Conservation (phyloP, 2,888 invertebrate species). For the Silvanus unidentatus region DNA sequence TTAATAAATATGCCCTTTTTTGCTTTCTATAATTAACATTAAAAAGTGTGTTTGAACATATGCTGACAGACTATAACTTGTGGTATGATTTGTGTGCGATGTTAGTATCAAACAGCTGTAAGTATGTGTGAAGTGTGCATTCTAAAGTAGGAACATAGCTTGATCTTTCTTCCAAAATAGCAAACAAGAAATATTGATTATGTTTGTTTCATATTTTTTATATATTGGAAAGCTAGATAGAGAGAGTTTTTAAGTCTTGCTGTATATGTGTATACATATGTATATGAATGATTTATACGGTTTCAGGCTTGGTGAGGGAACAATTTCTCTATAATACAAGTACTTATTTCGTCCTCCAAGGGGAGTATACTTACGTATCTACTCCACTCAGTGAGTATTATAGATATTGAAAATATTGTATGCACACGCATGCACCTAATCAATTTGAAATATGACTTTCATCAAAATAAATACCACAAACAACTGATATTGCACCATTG, state of each 20-base stretch:
- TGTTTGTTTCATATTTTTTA: slow-evolving; percentile 5
- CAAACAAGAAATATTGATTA: slow-evolving; percentile 17
- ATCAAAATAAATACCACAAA: slow-evolving; percentile 15
- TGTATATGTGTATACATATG: slow-evolving; percentile 28
- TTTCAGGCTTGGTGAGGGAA: slow-evolving; percentile 26
- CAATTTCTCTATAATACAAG: slow-evolving; percentile 24
- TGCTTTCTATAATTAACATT: slow-evolving; percentile 17
- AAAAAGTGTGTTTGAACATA: slow-evolving; percentile 20
- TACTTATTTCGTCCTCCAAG: slow-evolving; percentile 11
- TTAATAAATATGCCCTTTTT: slow-evolving; percentile 17
- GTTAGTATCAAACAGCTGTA: slow-evolving; percentile 5
- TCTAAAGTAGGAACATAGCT: no score
- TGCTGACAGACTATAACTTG: slow-evolving; percentile 27
- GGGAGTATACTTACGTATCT: slow-evolving; percentile 15
- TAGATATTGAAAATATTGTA: slow-evolving; percentile 22
- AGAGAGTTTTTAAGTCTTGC: slow-evolving; percentile 18
- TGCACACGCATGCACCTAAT: slow-evolving; percentile 1
- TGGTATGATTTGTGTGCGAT: slow-evolving; percentile 27
- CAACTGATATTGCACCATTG: slow-evolving; percentile 12
- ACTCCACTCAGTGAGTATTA: slow-evolving; percentile 20
- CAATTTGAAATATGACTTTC: slow-evolving; percentile 20
- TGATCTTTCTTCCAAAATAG: slow-evolving; percentile 9
- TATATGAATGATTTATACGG: slow-evolving; percentile 28
- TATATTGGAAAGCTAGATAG: slow-evolving; percentile 10
- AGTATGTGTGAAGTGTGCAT: neutral